Evolutionary conservation across 2,888 invertebrate genomes (phyloP).

Genomic region (Podotricha telesiphe): DNA sequence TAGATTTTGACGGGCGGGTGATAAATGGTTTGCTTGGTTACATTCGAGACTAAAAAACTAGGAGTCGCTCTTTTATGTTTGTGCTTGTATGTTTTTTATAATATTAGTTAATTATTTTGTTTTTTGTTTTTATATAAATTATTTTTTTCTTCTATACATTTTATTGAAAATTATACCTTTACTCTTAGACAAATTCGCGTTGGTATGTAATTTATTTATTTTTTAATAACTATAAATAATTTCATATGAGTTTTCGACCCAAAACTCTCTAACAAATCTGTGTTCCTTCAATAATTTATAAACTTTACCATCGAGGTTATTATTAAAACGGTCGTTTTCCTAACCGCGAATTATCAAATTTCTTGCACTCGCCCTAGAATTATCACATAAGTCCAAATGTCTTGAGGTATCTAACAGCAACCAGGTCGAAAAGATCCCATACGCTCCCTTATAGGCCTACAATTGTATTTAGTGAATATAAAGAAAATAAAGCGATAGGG

Average conservation of each 20-base stretch:
- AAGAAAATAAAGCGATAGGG: constrained; percentile 50
- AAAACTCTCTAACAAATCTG: constrained; percentile 3
- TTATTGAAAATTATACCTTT: not conserved
- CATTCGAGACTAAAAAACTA: constrained; percentile 54
- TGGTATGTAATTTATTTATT: too few species aligned
- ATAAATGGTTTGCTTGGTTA: constrained; percentile 76
- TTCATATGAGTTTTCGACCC: not conserved
- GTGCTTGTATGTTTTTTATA: not conserved
- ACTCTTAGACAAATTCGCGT: too few species aligned
- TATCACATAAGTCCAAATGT: constrained; percentile 82
- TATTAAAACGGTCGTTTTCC: constrained; percentile 80
- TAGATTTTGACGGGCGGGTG: constrained; percentile 81
- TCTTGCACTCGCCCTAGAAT: constrained; percentile 77
- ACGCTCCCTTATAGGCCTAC: constrained; percentile 34
- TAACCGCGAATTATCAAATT: constrained; percentile 83
- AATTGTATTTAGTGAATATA: constrained; percentile 31
- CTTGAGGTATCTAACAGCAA: constrained; percentile 63
- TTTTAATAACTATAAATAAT: too few species aligned
- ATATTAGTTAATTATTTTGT: not conserved
- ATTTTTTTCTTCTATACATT: too few species aligned
- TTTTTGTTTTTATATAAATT: not conserved
- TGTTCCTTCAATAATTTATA: constrained; percentile 65
- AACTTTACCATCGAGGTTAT: constrained; percentile 75
- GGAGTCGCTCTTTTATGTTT: constrained; percentile 51
- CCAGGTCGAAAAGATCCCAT: constrained; percentile 53